Conservation (phyloP, 2,113 vertebrate species). For the Panthera leo region DNA sequence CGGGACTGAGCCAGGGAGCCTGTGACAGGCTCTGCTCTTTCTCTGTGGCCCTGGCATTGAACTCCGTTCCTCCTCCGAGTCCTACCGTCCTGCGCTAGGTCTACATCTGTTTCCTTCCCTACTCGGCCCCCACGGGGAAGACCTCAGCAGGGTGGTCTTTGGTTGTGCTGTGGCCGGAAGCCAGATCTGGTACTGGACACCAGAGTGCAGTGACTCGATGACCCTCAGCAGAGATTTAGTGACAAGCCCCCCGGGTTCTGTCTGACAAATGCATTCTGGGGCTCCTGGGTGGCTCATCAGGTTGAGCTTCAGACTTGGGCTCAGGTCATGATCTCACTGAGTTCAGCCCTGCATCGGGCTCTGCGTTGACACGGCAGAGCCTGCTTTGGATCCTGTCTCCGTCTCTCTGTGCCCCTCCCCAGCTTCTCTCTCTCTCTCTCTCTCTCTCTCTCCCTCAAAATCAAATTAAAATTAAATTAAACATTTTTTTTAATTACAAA, state of each 20-base stretch:
- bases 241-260: not conserved
- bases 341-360: too few relatives aligned
- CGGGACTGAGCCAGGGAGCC: conserved; percentile 50
- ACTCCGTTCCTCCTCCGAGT: not conserved
- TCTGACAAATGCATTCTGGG: too few relatives aligned
- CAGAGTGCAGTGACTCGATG: not conserved
- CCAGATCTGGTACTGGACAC: not conserved
- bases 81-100: not conserved
- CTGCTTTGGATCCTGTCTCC: too few relatives aligned
- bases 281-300: too few relatives aligned
- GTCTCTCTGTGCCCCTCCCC: too few relatives aligned
- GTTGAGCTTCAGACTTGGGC: too few relatives aligned
- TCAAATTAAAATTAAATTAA: too few relatives aligned
- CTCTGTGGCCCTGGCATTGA: not conserved
- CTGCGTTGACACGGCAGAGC: too few relatives aligned
- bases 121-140: not conserved
- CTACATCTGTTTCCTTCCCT: not conserved
- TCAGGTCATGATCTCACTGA: too few relatives aligned
- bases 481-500: too few relatives aligned
- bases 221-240: not conserved
- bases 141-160: not conserved
- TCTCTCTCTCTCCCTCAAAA: too few relatives aligned
- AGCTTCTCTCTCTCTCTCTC: too few relatives aligned
- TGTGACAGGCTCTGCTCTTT: not conserved
- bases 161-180: not conserved